A percentile compares a stretch with the other conserved stretches of the same genome.
Evolutionary conservation across 1,140 invertebrate genomes (phyloP).

Genomic region (Mizuhopecten yessoensis): DNA sequence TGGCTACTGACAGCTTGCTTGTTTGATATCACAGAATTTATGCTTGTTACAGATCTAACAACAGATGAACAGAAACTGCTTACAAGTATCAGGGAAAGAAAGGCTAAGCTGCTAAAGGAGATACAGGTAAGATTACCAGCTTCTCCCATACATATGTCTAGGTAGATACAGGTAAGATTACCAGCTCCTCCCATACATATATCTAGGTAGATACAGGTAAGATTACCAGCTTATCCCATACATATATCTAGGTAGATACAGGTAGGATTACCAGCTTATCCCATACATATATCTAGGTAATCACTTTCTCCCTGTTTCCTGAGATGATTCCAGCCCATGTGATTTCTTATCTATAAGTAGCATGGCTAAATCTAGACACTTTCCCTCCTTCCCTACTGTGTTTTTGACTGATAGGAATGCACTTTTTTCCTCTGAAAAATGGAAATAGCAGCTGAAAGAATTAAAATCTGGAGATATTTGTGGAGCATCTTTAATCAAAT

Average conservation of each 20-base stretch:
- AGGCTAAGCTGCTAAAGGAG: constrained; percentile 94
- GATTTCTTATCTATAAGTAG: background rate
- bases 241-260: constrained; percentile 24
- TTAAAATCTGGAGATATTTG: constrained; percentile 24
- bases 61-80: constrained; percentile 95
- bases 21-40: constrained; percentile 29
- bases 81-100: constrained; percentile 93
- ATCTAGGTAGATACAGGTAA: no score
- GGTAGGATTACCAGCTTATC: no score
- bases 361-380: background rate
- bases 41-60: constrained; percentile 91
- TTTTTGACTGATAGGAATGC: constrained; percentile 19
- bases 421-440: background rate
- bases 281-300: constrained; percentile 15
- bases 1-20: background rate
- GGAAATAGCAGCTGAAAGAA: background rate
- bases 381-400: background rate
- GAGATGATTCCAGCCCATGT: constrained; percentile 36
- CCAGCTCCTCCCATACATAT: no score
- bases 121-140: constrained; percentile 91
- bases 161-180: no score
- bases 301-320: background rate
- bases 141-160: no score
- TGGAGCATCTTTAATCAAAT: background rate
- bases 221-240: no score